These are phyloP conservation scores for Rattus rattus DNA, from an alignment of 2,113 vertebrate species.

Conservation along the genomic window DNA sequence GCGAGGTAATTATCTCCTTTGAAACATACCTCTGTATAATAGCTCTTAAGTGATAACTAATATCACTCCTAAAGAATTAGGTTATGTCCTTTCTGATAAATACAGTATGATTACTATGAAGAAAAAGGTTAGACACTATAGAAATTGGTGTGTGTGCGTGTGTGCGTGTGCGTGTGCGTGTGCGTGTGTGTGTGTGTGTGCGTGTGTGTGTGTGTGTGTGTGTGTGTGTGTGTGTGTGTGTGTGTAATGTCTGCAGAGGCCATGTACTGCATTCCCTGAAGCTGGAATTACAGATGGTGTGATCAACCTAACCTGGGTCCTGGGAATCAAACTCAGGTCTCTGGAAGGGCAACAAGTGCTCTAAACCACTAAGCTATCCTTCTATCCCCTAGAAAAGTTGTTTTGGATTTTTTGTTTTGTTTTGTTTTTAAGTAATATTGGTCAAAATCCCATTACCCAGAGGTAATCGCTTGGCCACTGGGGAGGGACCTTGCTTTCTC, in stretches of 20 bases:
- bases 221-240: background rate
- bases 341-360: background rate
- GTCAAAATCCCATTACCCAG: background rate
- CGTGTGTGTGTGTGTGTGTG: background rate
- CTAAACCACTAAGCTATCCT: background rate
- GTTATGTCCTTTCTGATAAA: background rate
- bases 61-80: background rate
- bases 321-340: background rate
- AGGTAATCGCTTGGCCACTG: background rate
- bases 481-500: background rate
- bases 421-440: background rate
- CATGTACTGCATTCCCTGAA: background rate
- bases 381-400: background rate
- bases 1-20: background rate
- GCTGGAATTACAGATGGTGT: background rate
- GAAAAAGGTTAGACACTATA: conserved; percentile 26
- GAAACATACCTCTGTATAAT: background rate
- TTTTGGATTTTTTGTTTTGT: background rate
- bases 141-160: background rate
- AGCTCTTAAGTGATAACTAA: background rate
- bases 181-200: background rate
- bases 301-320: background rate
- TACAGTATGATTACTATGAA: background rate
- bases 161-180: background rate
- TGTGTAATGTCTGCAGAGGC: background rate